Percentiles rank a stretch among this genome's conserved stretches.
Evolutionary conservation across 2,888 invertebrate genomes (phyloP).

Genomic region (Eledone cirrhosa): DNA sequence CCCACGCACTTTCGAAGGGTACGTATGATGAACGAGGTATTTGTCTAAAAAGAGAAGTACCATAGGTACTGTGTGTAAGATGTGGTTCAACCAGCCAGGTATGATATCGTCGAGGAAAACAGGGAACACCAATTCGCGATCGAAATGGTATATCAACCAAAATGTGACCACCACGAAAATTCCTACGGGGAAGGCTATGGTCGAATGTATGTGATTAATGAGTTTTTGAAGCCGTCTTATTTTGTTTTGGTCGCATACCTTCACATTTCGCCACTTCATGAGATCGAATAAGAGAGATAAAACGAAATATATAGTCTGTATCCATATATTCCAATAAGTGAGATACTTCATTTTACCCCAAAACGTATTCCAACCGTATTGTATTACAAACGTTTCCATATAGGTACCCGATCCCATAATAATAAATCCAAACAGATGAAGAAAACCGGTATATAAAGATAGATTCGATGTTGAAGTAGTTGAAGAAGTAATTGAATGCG

Average conservation of each 20-base stretch:
- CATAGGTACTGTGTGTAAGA: slow-evolving; percentile 82
- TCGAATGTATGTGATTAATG: not conserved
- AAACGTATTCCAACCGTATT: slow-evolving; percentile 9
- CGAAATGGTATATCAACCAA: not conserved
- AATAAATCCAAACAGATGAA: not conserved
- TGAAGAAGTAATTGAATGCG: too few relatives aligned
- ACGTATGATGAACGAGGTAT: slow-evolving; percentile 78
- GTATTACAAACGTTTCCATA: not conserved
- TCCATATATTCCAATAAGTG: not conserved
- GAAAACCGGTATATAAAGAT: too few relatives aligned
- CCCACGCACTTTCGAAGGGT: slow-evolving; percentile 77
- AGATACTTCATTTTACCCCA: slow-evolving; percentile 9
- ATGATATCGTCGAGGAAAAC: not conserved
- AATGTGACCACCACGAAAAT: slow-evolving; percentile 11
- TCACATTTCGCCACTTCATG: not conserved
- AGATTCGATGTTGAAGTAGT: too few relatives aligned
- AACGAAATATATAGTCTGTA: slow-evolving; percentile 3
- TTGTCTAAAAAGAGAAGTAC: slow-evolving; percentile 82
- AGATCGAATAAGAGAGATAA: not conserved
- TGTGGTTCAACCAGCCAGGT: slow-evolving; percentile 7
- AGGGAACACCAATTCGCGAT: slow-evolving; percentile 13
- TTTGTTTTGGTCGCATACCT: too few relatives aligned
- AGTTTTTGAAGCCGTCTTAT: not conserved
- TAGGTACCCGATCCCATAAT: not conserved
- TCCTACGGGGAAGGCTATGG: slow-evolving; percentile 2